These are phyloP conservation scores for Apodemus sylvaticus DNA, from an alignment of 2,113 vertebrate species.

Conservation along the genomic window DNA sequence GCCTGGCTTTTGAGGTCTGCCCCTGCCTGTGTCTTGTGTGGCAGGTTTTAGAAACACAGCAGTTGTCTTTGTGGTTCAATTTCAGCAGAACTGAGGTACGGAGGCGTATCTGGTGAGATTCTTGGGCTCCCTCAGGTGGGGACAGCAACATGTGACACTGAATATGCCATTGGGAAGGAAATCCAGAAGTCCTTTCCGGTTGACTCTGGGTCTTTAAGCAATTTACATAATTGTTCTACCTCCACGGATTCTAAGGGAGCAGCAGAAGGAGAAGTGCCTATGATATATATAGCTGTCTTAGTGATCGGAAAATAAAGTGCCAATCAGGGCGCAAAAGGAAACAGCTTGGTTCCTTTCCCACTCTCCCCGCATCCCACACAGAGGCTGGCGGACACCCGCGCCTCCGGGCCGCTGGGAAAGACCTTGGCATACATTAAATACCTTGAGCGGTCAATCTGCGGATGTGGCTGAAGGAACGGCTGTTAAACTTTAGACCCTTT, in stretches of 20 bases:
- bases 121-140: background rate
- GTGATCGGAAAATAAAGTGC: background rate
- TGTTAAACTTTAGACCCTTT: background rate
- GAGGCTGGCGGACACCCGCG: background rate
- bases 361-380: background rate
- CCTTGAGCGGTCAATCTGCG: background rate
- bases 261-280: too few relatives aligned
- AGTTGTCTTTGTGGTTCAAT: too few relatives aligned
- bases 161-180: background rate
- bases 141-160: background rate
- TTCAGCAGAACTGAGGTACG: background rate
- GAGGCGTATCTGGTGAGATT: background rate
- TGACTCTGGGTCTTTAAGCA: background rate
- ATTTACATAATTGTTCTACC: background rate
- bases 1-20: background rate
- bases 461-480: slow-evolving; percentile 4
- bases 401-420: background rate
- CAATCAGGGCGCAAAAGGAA: background rate
- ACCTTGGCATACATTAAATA: rapidly evolving
- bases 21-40: too few relatives aligned
- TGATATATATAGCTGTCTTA: rapidly evolving
- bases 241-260: background rate
- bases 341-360: background rate
- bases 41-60: background rate
- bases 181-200: background rate